Percentiles rank a stretch among this genome's conserved stretches.
Evolutionary conservation across 2,113 vertebrate species (phyloP).

Genomic region (Cryptoleucopteryx plumbea): DNA sequence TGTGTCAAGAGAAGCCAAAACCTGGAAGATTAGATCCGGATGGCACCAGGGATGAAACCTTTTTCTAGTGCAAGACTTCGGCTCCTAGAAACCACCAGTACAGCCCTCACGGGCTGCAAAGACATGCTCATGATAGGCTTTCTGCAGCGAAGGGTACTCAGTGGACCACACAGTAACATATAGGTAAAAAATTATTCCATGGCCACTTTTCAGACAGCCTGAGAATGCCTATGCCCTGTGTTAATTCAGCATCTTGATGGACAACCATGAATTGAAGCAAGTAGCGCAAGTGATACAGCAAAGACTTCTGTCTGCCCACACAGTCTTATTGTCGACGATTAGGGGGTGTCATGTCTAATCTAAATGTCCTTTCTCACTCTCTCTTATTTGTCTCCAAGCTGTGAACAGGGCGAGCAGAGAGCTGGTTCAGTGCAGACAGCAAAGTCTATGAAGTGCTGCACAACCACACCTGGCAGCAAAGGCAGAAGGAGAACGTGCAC

Average conservation of each 20-base stretch:
- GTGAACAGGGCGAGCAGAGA: background rate
- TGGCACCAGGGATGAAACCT: background rate
- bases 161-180: background rate
- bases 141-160: background rate
- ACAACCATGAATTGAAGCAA: background rate
- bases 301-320: background rate
- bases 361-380: background rate
- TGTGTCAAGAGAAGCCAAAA: background rate
- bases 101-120: background rate
- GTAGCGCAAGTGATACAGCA: background rate
- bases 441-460: background rate
- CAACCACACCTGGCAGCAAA: background rate
- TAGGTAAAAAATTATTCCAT: background rate
- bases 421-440: background rate
- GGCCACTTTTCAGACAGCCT: background rate
- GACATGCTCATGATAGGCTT: background rate
- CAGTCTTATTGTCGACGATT: background rate
- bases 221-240: background rate
- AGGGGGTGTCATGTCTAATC: background rate
- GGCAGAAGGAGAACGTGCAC: background rate
- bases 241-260: background rate
- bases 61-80: background rate
- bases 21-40: background rate
- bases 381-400: background rate
- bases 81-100: background rate